phyloP scores from a whole-genome alignment of 2,797 vertebrate species.

The Malurus splendens region DNA sequence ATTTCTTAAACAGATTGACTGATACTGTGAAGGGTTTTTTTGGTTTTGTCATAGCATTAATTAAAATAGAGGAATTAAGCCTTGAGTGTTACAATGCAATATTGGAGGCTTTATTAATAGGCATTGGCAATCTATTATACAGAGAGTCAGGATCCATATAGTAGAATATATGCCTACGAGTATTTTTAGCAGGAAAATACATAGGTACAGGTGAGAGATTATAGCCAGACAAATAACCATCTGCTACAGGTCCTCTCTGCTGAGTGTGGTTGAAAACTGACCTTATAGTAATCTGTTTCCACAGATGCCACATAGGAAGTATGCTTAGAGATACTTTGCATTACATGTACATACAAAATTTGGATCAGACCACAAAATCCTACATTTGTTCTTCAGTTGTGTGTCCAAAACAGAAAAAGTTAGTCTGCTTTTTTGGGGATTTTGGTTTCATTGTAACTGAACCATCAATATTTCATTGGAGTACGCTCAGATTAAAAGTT shows the following conservation, averaged over 20 bases:
- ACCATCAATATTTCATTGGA: not conserved
- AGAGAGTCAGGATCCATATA: not conserved
- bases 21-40: not conserved
- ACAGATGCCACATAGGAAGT: not conserved
- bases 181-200: not conserved
- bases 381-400: not conserved
- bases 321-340: not conserved
- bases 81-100: not conserved
- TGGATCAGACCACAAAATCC: not conserved
- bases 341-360: not conserved
- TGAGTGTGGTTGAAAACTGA: not conserved
- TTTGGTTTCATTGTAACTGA: constrained; percentile 2
- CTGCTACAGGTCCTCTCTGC: not conserved
- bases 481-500: constrained; percentile 35
- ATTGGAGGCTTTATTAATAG: not conserved
- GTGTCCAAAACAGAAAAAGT: not conserved
- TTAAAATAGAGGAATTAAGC: not conserved
- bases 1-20: not conserved
- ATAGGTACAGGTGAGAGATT: not conserved
- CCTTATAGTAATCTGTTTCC: not conserved
- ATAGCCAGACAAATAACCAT: not conserved
- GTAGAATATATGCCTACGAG: not conserved
- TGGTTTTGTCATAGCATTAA: not conserved
- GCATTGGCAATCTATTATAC: not conserved
- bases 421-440: not conserved